Evolutionary conservation across 1,140 invertebrate genomes (phyloP).

Genomic region (Drosophila melanica): DNA sequence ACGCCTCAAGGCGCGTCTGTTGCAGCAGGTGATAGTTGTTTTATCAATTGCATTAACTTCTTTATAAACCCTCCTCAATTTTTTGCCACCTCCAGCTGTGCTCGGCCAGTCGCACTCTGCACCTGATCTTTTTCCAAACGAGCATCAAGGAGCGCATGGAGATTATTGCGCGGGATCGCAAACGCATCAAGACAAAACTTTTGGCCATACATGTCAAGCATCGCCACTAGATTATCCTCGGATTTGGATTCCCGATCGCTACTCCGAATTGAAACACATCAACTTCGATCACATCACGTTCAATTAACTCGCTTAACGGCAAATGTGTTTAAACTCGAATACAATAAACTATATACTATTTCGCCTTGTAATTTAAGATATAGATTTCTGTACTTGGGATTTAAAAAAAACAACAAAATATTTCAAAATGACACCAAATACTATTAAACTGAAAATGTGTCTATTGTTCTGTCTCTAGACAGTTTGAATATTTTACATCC

Average conservation of each 20-base stretch:
- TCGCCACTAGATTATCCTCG: slow-evolving; percentile 10
- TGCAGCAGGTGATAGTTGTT: slow-evolving; percentile 86
- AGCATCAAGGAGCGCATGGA: slow-evolving; percentile 86
- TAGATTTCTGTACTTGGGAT: not conserved
- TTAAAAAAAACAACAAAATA: not conserved
- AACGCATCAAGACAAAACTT: slow-evolving; percentile 65
- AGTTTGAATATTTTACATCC: no score
- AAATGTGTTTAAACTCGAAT: not conserved
- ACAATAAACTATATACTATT: not conserved
- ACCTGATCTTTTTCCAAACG: slow-evolving; percentile 86
- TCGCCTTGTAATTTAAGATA: not conserved
- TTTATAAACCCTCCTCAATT: not conserved
- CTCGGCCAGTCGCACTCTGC: slow-evolving; percentile 86
- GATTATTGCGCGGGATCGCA: slow-evolving; percentile 85
- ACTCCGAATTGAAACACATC: not conserved
- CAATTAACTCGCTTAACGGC: not conserved
- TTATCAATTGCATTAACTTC: not conserved
- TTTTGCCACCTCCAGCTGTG: slow-evolving; percentile 85
- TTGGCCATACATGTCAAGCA: slow-evolving; percentile 60
- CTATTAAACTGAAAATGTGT: not conserved
- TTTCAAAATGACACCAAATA: not conserved
- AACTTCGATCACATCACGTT: not conserved
- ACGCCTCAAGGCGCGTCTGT: slow-evolving; percentile 86
- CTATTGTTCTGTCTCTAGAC: not conserved
- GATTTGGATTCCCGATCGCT: not conserved